Conservation (phyloP, 1,140 invertebrate genomes). For the Telenomus remus region DNA sequence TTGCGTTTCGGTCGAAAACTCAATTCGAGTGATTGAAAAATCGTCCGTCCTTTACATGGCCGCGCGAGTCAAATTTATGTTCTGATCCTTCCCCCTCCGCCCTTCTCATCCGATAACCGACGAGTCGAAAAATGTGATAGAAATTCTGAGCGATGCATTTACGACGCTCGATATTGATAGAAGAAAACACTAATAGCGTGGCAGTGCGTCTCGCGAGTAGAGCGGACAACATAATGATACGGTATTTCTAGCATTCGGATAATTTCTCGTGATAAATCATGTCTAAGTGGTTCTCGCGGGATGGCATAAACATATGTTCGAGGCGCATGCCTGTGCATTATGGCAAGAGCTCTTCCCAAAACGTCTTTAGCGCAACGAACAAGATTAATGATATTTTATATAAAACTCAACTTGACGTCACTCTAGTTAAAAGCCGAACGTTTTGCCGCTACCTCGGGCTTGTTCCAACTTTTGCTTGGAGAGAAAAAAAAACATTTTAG, state of each 20-base stretch:
- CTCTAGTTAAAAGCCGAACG: conserved; percentile 40
- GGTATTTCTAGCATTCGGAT: conserved; percentile 75
- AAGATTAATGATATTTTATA: conserved; percentile 70
- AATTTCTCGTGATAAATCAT: conserved; percentile 74
- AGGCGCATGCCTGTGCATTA: conserved; percentile 59
- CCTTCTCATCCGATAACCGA: neutral
- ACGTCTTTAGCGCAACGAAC: conserved; percentile 36
- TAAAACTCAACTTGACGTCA: conserved; percentile 63
- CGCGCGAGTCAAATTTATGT: conserved; percentile 11
- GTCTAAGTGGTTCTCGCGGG: conserved; percentile 70
- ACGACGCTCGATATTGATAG: conserved; percentile 54
- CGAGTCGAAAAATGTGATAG: conserved; percentile 14
- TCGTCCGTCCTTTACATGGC: conserved; percentile 26
- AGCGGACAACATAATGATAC: conserved; percentile 71
- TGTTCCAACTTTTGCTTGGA: conserved; percentile 3
- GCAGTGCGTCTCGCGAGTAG: conserved; percentile 49
- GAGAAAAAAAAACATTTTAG: conserved; percentile 28
- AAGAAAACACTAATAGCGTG: conserved; percentile 50
- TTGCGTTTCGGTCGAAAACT: conserved; percentile 15
- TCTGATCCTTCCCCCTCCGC: conserved; percentile 1
- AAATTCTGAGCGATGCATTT: conserved; percentile 31
- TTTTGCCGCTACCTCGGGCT: conserved; percentile 35
- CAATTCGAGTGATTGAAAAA: conserved; percentile 44
- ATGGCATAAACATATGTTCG: conserved; percentile 73
- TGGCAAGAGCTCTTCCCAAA: conserved; percentile 48